A percentile compares a stretch with the other conserved stretches of the same genome.
Evolutionary conservation across 2,888 invertebrate genomes (phyloP).

Genomic region (Polylopha cassiicola): DNA sequence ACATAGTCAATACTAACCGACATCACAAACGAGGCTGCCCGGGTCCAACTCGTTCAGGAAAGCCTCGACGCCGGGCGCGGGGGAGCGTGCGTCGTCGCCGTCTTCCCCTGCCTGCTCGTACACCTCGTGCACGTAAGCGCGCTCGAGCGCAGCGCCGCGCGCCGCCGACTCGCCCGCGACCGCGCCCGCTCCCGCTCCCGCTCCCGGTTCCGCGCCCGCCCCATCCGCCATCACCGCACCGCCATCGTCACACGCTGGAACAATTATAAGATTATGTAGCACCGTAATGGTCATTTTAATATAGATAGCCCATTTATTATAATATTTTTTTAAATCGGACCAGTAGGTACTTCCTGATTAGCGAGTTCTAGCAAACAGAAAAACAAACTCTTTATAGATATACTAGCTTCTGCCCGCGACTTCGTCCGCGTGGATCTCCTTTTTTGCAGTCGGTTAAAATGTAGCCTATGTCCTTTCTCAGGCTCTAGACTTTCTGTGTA

Average conservation of each 20-base stretch:
- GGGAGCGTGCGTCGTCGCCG: conserved; percentile 57
- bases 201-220: conserved; percentile 40
- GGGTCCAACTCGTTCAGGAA: conserved; percentile 93
- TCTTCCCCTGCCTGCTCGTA: conserved; percentile 92
- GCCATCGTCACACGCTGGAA: conserved; percentile 62
- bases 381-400: too few relatives aligned
- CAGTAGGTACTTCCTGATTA: too few relatives aligned
- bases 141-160: conserved; percentile 62
- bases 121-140: conserved; percentile 95
- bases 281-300: too few relatives aligned
- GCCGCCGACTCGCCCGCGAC: conserved; percentile 47
- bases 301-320: too few relatives aligned
- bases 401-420: too few relatives aligned
- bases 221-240: conserved; percentile 73
- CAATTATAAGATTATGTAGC: too few relatives aligned
- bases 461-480: too few relatives aligned
- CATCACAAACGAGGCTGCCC: conserved; percentile 95
- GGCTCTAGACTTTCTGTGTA: too few relatives aligned
- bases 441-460: too few relatives aligned
- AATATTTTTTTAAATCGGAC: too few relatives aligned
- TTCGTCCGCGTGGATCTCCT: too few relatives aligned
- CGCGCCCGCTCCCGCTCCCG: conserved; percentile 26
- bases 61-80: conserved; percentile 85
- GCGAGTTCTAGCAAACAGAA: too few relatives aligned
- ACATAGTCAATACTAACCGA: conserved; percentile 80